Base-by-base conservation (phyloP, 2,888 invertebrate species). In the Ennomos quercinarius region DNA sequence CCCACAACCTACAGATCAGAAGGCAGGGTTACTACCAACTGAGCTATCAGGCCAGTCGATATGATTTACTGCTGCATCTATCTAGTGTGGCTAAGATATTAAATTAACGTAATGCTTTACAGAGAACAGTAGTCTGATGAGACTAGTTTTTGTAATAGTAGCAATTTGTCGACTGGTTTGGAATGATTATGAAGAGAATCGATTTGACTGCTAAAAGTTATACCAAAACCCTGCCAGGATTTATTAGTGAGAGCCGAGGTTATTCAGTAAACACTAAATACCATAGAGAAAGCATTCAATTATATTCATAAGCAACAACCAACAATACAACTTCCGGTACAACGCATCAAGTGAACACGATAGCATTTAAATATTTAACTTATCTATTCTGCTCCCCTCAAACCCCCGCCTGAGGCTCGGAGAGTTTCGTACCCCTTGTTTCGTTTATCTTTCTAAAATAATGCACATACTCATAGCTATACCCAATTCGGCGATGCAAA, bases 91-190 rank as follows among this genome's bases (percentile, higher is more conserved):
- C 39, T 53, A 53, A 39, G 34, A 43, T n/a, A n/a, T 49, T 48
- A 49, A 49, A 48, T 53, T 42, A 42, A 36, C 10, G 44, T 43
- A 41, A 44, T 27, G 40, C 11, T 39, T 44, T 58, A 36, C 39
- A 10, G 13, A 39, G 44, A 53, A 58, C 58, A 49, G 53, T 44
- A 58, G 58, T 44, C 41, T 52, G 39, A 52, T 57, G 57, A 42
- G 46, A 3, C 35, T 11, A 36, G 39, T 44, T 43, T 48, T 37
- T 12, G n/a, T 43, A 9, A 27, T 39, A 35, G 38, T 39, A 38
- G 34, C 42, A n/a, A 12, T 13, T 37, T 17, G 4, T 12, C 8
- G n/a, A 47, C 47, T 43, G 42, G 51, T 51, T 41, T 38, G 10
- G 27, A 34, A 40, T 27, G 37, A 40, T 36, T 3, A 8, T 10